Conservation (phyloP, 2,797 vertebrate species). For the Euphonia xanthogaster region DNA sequence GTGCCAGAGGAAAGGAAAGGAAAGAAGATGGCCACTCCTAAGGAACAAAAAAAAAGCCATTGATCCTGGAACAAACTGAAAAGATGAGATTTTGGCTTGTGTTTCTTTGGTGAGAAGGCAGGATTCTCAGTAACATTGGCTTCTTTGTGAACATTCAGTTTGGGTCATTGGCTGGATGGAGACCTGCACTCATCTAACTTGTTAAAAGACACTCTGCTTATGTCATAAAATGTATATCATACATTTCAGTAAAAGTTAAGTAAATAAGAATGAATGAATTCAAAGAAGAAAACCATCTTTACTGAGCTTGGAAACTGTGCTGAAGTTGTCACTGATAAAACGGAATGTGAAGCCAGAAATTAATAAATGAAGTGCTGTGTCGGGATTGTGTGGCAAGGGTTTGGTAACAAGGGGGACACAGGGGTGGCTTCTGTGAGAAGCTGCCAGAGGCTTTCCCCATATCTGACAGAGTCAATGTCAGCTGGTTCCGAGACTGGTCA, state of each 20-base stretch:
- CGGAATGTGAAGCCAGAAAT: background rate
- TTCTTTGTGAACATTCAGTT: background rate
- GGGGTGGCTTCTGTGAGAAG: background rate
- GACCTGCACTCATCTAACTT: background rate
- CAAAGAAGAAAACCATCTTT: background rate
- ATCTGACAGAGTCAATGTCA: too few species aligned
- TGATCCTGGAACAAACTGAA: background rate
- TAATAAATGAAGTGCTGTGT: background rate
- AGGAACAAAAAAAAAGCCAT: background rate
- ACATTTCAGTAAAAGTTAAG: background rate
- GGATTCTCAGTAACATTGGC: background rate
- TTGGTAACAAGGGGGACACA: background rate
- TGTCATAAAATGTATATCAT: background rate
- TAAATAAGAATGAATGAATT: background rate
- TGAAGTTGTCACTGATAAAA: background rate
- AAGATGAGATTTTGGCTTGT: background rate
- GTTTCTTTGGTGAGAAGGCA: background rate
- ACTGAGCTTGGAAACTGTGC: background rate
- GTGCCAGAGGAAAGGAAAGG: background rate
- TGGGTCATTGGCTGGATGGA: background rate
- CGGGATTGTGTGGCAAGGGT: background rate
- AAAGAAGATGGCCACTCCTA: background rate
- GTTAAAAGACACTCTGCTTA: background rate
- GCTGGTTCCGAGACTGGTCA: fast-evolving
- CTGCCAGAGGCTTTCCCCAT: background rate